Base-by-base conservation (phyloP, 2,888 invertebrate species). In the Cataglyphis rosenhaueri region DNA sequence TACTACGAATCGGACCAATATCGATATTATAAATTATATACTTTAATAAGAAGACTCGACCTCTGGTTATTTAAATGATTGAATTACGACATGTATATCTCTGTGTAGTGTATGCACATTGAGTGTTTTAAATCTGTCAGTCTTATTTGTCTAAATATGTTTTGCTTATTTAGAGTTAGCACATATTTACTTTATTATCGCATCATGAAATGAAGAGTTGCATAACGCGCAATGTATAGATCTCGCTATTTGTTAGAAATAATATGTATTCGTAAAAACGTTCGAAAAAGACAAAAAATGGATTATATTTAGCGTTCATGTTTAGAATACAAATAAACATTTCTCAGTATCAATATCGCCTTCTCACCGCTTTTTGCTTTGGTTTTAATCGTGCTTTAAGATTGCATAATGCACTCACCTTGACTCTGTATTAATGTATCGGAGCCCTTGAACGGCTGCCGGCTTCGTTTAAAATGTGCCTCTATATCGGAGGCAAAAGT, bases 351-450 rank as follows among this genome's bases (percentile, higher is more conserved):
- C 41, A 21, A 66, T 66, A 29, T 38, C 29, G 15, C 15, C 2
- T 41, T 38, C 48, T 35, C 5, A 21, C 10, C 57, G n/a, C 57
- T 32, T 29, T 52, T 6, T 41, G n/a, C 57, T 44, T 29, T 52
- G 57, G 0, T 70, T 41, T 70, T 70, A 78, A 78, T 78, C 59
- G 10, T 44, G 78, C 71, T 59, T 76, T 32, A 44, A 32, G 29
- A 70, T 78, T 71, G 71, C 59, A 71, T 59, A 79, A 79, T 71
- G 18, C 21, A 1, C 18, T 79, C 71, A 79, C 78, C 78, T 81
- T 83, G 71, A 83, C 87, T 81, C 81, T 59, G 55, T 52, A 64
- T 59, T 84, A 83, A 84, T 62, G 32, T 74, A 62, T 82, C 41
- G 29, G n/a, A 48, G 41, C 57, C n/a, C 82, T 78, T 61, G 79